Evolutionary conservation across 2,113 vertebrate genomes (phyloP).

Genomic region (Propithecus coquereli): DNA sequence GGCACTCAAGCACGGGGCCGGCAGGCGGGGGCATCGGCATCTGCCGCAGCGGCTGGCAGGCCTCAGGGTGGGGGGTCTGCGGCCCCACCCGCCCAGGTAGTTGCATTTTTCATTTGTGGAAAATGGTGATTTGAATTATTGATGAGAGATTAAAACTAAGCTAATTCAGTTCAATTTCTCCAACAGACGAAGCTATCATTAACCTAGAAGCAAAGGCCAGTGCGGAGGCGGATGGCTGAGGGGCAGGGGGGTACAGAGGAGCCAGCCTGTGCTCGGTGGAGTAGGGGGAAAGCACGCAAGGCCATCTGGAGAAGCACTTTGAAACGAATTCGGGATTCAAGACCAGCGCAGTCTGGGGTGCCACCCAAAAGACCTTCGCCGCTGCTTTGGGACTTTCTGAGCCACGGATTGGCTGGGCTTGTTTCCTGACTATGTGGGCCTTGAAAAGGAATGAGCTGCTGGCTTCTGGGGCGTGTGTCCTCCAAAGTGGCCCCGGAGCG

Average conservation of each 20-base stretch:
- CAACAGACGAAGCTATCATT: conserved; percentile 81
- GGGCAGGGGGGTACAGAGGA: conserved; percentile 69
- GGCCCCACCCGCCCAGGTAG: not conserved
- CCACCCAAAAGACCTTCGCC: not conserved
- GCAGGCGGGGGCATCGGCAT: not conserved
- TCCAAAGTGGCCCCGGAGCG: not conserved
- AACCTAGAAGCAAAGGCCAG: conserved; percentile 79
- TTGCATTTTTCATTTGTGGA: conserved; percentile 60
- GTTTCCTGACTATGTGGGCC: not conserved
- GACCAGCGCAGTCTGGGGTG: not conserved
- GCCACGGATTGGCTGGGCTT: not conserved
- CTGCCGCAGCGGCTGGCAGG: not conserved
- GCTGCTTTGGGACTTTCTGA: not conserved
- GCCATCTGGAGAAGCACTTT: not conserved
- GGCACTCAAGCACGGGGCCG: conserved; percentile 23
- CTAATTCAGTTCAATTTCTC: conserved; percentile 79
- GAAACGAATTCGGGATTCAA: not conserved
- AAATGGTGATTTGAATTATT: conserved; percentile 79
- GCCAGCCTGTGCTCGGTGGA: conserved; percentile 55
- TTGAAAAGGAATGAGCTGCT: not conserved
- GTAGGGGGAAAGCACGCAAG: conserved; percentile 63
- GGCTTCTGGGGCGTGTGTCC: not conserved
- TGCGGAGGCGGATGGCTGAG: conserved; percentile 35
- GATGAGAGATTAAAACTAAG: conserved; percentile 77
- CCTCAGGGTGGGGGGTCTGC: not conserved